Evolutionary conservation across 2,888 invertebrate genomes (phyloP).

Genomic region (Lypha dubia): DNA sequence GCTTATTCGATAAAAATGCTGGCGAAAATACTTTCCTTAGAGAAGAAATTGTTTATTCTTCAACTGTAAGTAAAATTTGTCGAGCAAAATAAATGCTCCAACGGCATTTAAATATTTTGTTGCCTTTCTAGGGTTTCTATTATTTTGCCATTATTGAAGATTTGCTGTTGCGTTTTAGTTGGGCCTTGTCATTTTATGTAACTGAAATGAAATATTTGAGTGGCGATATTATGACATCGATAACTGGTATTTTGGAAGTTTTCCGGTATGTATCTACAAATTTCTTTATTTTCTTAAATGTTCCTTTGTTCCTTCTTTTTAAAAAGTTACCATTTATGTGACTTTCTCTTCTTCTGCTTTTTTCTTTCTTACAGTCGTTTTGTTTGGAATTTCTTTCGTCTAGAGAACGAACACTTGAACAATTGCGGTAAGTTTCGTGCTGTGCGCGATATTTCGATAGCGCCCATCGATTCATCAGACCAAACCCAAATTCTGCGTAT

Average conservation of each 20-base stretch:
- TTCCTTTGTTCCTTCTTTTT: not conserved
- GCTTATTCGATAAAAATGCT: slow-evolving; percentile 94
- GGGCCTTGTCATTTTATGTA: slow-evolving; percentile 94
- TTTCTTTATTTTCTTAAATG: too few species aligned
- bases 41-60: slow-evolving; percentile 97
- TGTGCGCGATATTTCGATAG: slow-evolving; percentile 98
- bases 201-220: slow-evolving; percentile 90
- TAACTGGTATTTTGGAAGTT: slow-evolving; percentile 93
- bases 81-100: not conserved
- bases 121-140: slow-evolving; percentile 87
- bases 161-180: slow-evolving; percentile 94
- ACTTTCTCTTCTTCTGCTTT: too few species aligned
- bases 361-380: slow-evolving; percentile 87
- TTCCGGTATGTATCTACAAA: slow-evolving; percentile 91
- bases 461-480: slow-evolving; percentile 96
- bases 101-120: not conserved
- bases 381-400: slow-evolving; percentile 99
- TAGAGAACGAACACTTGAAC: slow-evolving; percentile 99
- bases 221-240: slow-evolving; percentile 92
- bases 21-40: slow-evolving; percentile 95
- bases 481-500: slow-evolving; percentile 94
- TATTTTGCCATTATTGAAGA: slow-evolving; percentile 99
- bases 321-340: not conserved
- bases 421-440: slow-evolving; percentile 99
- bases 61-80: slow-evolving; percentile 87